Conservation (phyloP, 35 echinoderm and acorn worm genomes). For the Ophioderma brevispina region DNA sequence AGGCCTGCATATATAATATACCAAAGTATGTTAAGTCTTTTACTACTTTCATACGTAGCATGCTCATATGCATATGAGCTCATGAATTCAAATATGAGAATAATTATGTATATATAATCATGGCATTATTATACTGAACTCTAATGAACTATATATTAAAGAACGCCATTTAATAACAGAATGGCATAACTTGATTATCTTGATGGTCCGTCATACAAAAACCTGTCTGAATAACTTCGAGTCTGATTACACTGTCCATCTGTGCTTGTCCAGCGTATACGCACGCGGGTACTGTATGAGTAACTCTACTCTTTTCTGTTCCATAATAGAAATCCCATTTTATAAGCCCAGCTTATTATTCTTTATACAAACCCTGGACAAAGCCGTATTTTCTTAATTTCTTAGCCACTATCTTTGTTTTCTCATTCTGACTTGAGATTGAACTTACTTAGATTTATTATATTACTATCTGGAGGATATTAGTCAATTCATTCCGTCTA, state of each 20-base stretch:
- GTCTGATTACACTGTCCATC: background rate
- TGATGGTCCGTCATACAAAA: background rate
- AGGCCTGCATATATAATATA: too few relatives aligned
- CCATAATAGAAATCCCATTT: background rate
- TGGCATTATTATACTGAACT: too few relatives aligned
- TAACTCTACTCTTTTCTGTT: background rate
- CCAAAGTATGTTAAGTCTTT: too few relatives aligned
- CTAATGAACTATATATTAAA: too few relatives aligned
- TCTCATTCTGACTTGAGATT: background rate
- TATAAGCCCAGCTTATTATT: background rate
- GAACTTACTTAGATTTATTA: background rate
- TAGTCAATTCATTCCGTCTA: background rate
- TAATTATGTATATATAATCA: too few relatives aligned
- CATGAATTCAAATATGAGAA: too few relatives aligned
- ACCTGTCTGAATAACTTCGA: background rate
- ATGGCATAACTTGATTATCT: background rate
- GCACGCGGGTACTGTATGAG: background rate
- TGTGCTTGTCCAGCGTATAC: background rate
- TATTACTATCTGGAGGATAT: background rate
- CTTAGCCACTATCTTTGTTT: background rate
- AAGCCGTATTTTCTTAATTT: constrained; percentile 10
- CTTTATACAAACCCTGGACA: background rate
- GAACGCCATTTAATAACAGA: background rate
- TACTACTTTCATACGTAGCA: too few relatives aligned
- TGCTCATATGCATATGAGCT: too few relatives aligned